Evolutionary conservation across 2,888 invertebrate genomes (phyloP).

Genomic region (Physocephala rufipes): DNA sequence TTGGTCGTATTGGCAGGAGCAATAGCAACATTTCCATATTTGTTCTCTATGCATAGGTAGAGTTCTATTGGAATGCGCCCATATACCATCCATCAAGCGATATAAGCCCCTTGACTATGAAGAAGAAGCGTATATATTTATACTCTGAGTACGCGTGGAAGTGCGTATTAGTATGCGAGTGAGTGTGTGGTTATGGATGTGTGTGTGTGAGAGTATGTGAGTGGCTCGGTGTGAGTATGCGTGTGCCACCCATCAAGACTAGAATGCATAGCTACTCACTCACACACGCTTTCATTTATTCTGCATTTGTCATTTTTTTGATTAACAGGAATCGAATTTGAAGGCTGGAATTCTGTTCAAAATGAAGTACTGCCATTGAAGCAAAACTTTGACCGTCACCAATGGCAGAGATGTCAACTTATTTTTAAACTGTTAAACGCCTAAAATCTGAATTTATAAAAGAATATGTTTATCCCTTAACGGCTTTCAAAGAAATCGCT

Average conservation of each 20-base stretch:
- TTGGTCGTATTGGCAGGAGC: too few species aligned
- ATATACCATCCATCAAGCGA: too few species aligned
- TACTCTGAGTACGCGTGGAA: neutral
- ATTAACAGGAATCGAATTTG: neutral
- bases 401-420: neutral
- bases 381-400: neutral
- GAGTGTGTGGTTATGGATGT: constrained; percentile 15
- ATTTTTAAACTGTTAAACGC: neutral
- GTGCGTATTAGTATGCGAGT: neutral
- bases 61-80: too few species aligned
- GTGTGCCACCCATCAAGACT: too few species aligned
- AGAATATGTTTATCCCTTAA: neutral
- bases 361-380: neutral
- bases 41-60: too few species aligned
- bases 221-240: too few species aligned
- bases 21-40: too few species aligned
- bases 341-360: neutral
- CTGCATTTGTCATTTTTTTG: constrained; percentile 15
- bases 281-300: constrained; percentile 11
- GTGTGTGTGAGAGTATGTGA: constrained; percentile 18
- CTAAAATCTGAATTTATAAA: neutral
- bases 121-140: too few species aligned
- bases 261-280: constrained; percentile 28
- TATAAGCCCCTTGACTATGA: neutral
- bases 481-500: too few species aligned